Base-by-base conservation (phyloP, 2,113 vertebrate species). In the Podiceps cristatus region DNA sequence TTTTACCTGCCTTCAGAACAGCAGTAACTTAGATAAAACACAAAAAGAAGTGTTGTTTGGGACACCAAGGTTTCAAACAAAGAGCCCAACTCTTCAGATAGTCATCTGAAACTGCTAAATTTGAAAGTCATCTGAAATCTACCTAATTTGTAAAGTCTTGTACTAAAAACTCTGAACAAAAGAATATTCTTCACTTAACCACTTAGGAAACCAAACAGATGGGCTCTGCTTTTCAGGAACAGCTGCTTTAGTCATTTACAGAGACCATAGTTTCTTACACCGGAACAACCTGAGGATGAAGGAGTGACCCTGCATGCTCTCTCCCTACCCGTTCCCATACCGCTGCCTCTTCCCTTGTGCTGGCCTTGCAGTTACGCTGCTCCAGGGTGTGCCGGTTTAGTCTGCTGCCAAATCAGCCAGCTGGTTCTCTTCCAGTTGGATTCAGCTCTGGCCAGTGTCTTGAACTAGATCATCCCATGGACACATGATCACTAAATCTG, bases 351-450 rank as follows among this genome's bases (percentile, higher is more conserved):
- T 83, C 71, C 63, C 71, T 35, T 52, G 15, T 4, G 12, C 64
- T 85, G 78, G 9, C 67, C 78, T 62, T 75, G 2, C 88, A 66
- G 42, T 33, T 77, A 20, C 7, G 50, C 72, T 63, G 68, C 84
- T 94, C 40, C 69, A 85, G 91, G 94, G 93, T 78, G 84, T 89
- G 91, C 50, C 49, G 0, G 42, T 10, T 52, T 24, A 55, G 12
- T 35, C 4, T 24, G 50, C 84, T 89, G 79, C 80, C 80, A 94
- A n/a, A 91, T 35, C 42, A 94, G 72, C 23, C 91, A 77, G 68
- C 50, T 94, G 89, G n/a, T 87, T 96, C 40, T 56, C 69, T 63
- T 96, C 84, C 91, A 93, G 50, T 24, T 67, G 87, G 64, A 95
- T 47, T 63, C 53, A 80, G 0, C 52, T 40, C 69, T 22, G 35